phyloP scores from a whole-genome alignment of 2,113 vertebrate genomes.

The Dicaeum eximium region DNA sequence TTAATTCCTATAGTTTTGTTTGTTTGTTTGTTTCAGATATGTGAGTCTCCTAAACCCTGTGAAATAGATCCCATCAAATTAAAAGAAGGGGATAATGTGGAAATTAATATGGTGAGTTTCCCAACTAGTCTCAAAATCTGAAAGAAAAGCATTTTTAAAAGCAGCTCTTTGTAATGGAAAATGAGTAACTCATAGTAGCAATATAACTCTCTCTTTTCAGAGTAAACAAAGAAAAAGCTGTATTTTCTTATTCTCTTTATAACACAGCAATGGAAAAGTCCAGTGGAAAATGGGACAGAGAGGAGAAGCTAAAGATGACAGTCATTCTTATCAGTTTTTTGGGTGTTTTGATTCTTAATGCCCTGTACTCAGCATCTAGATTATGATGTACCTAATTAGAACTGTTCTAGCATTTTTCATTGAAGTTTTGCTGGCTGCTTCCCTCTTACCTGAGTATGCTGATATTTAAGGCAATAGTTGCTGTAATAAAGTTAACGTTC shows the following conservation, averaged over 20 bases:
- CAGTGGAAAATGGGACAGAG: not conserved
- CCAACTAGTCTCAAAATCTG: not conserved
- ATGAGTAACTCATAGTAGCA: not conserved
- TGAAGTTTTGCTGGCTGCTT: not conserved
- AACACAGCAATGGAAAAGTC: not conserved
- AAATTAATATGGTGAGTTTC: conserved; percentile 86
- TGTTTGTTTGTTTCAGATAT: conserved; percentile 79
- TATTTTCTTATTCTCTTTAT: not conserved
- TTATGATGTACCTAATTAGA: not conserved
- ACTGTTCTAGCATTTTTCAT: not conserved
- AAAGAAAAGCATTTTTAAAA: not conserved
- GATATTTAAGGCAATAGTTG: not conserved
- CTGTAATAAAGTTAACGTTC: not conserved
- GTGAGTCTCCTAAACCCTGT: conserved; percentile 92
- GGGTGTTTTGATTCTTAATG: not conserved
- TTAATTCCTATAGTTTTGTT: not conserved
- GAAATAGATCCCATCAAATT: conserved; percentile 95
- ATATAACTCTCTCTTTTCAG: not conserved
- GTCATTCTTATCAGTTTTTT: not conserved
- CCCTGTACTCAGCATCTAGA: not conserved
- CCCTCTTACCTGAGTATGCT: not conserved
- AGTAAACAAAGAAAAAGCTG: not conserved
- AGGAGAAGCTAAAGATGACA: not conserved
- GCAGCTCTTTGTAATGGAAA: not conserved
- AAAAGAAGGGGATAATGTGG: conserved; percentile 93